A percentile compares a stretch with the other conserved stretches of the same genome.
These are phyloP conservation scores for Malurus leucopterus DNA, from an alignment of 2,797 vertebrate genomes.

Conservation along the genomic window DNA sequence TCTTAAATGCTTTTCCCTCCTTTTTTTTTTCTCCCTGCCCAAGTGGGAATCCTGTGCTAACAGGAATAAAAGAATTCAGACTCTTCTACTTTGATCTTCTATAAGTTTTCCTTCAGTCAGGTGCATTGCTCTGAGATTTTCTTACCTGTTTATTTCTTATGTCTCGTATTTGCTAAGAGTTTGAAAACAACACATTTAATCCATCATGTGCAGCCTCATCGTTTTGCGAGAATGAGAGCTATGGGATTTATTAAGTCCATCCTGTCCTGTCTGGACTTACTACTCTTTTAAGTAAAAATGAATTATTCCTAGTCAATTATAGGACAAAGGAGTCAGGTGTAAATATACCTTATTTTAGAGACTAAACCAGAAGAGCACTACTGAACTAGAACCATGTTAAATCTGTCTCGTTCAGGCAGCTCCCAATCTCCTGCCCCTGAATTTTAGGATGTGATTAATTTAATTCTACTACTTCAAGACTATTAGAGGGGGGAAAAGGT, in stretches of 20 bases:
- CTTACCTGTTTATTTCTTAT: not conserved
- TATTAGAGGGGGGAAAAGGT: not conserved
- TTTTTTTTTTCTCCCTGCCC: not conserved
- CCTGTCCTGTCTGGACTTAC: not conserved
- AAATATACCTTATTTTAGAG: not conserved
- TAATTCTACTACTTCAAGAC: not conserved
- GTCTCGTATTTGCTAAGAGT: not conserved
- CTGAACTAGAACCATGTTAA: not conserved
- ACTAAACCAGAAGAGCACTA: not conserved
- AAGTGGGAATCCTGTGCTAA: not conserved
- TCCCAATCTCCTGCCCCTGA: not conserved
- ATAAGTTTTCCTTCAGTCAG: not conserved
- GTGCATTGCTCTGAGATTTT: not conserved
- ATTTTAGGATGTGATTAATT: conserved; percentile 8
- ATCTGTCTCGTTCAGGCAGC: not conserved
- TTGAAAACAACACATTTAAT: not conserved
- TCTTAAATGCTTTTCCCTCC: not conserved
- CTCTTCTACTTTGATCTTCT: not conserved
- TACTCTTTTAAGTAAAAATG: not conserved
- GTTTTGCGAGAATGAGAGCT: not conserved
- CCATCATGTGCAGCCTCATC: rapidly evolving
- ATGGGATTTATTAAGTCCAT: not conserved
- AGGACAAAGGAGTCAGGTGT: not conserved
- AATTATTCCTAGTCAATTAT: not conserved
- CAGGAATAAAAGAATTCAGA: not conserved